phyloP scores from a whole-genome alignment of 92 coral and sea anemone genomes.

The Epizoanthus ramosus region DNA sequence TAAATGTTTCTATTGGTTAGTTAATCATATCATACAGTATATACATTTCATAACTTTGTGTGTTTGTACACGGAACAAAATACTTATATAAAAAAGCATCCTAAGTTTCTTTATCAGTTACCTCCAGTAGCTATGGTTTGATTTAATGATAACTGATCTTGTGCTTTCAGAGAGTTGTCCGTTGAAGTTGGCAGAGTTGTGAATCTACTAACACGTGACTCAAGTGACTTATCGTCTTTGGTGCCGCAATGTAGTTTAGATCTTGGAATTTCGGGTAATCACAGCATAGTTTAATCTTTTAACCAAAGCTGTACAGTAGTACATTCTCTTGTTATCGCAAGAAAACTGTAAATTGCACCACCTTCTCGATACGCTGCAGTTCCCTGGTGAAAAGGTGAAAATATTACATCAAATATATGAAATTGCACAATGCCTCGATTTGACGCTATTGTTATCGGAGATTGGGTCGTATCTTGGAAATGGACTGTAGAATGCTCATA shows the following conservation, averaged over 20 bases:
- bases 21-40: no score
- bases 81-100: neutral
- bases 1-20: no score
- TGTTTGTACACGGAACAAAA: neutral
- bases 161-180: neutral
- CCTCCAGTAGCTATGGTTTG: neutral
- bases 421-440: no score
- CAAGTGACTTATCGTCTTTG: neutral
- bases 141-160: neutral
- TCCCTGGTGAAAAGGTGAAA: no score
- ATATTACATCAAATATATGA: no score
- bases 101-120: neutral
- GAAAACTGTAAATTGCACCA: neutral
- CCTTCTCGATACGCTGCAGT: no score
- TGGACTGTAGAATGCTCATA: neutral
- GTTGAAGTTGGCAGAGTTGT: constrained; percentile 2
- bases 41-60: no score
- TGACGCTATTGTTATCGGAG: no score
- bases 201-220: neutral
- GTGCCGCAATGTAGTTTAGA: constrained; percentile 11
- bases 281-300: neutral
- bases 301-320: neutral
- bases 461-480: no score
- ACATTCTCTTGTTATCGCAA: neutral
- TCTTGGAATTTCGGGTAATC: constrained; percentile 19